Evolutionary conservation across 1,140 invertebrate species (phyloP), one percentile per base, ranked within the genome.

Genomic region (Ips typographus): DNA sequence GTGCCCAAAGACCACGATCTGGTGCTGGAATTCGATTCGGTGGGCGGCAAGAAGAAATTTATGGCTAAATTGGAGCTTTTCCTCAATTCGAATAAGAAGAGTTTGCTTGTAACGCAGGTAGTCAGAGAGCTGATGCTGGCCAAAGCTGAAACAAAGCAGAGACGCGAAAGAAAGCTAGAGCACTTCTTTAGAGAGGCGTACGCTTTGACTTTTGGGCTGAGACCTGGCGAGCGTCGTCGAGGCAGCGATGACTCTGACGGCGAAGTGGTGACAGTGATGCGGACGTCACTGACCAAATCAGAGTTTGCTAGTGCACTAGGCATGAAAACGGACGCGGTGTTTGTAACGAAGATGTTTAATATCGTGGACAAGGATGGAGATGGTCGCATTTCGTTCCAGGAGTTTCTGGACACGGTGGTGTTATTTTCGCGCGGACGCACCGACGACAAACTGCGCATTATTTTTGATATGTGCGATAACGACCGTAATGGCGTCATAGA

Each of bases 101-200:
- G 88, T 62, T 81, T 95, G 43, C 89, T 90, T 73, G 83, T 85
- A 1, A 84, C 88, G 2, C 87, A 91, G 74, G 86, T 87, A 0
- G 84, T 86, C 72, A 85, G 94, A 58, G 95, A 98, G 73, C 87
- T 94, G 53, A 94, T 99, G 85, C 80, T 98, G 56, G 89, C 92
- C 36, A 92, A 95, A 76, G 97, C 97, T 5, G 95, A 98, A 82
- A 99, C 97, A 0, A 93, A 96, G 76, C 95, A 98, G 77, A 87
- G 98, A 55, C 82, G 98, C 40, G 95, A 99, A 76, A 91, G 93
- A 73, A 90, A 96, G 74, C 80, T 99, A 40, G 97, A 99, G 77
- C 95, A 98, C 82, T 99, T 99, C 84, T 99, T 99, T 83, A 88
- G 97, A 73, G 96, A 98, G 82, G 96, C 98, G 0, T 99, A 99